A percentile compares a stretch with the other conserved stretches of the same genome.
Conservation (phyloP, 1,140 invertebrate species). For the Drosophila nigrodunni region DNA sequence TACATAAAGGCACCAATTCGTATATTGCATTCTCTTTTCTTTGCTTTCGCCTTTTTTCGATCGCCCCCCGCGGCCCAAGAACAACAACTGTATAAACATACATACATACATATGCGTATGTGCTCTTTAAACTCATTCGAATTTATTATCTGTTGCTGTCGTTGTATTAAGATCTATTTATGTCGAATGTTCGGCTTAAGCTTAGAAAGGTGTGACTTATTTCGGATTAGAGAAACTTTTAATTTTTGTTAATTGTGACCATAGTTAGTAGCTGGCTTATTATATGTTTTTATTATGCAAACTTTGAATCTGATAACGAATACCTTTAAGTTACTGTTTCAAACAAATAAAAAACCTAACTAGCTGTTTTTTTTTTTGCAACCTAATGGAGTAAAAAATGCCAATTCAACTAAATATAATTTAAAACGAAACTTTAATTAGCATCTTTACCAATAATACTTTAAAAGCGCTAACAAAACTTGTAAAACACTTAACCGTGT, state of each 20-base stretch:
- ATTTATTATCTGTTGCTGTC: constrained; percentile 23
- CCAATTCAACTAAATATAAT: constrained; percentile 4
- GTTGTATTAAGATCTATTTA: constrained; percentile 7
- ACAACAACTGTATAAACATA: not conserved
- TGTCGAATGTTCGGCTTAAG: not conserved
- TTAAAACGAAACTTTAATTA: not conserved
- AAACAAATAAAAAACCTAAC: too few species aligned
- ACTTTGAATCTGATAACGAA: too few species aligned
- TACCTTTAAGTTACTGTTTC: too few species aligned
- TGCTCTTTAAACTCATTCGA: constrained; percentile 26
- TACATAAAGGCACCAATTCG: not conserved
- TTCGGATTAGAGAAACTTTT: not conserved
- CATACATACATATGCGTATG: constrained; percentile 2
- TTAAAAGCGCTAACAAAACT: constrained; percentile 29
- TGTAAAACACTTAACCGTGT: constrained; percentile 1
- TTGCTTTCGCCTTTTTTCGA: constrained; percentile 42
- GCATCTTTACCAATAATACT: constrained; percentile 23
- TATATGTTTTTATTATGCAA: too few species aligned
- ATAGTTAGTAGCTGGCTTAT: not conserved
- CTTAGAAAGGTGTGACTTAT: not conserved
- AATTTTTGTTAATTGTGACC: not conserved
- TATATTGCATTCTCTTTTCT: constrained; percentile 35
- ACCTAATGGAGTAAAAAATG: not conserved
- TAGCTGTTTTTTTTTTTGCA: too few species aligned
- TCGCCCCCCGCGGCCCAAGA: constrained; percentile 24